Percentiles rank a stretch among this genome's conserved stretches.
phyloP scores from a whole-genome alignment of 2,797 vertebrate species.

The Chromis chromis region DNA sequence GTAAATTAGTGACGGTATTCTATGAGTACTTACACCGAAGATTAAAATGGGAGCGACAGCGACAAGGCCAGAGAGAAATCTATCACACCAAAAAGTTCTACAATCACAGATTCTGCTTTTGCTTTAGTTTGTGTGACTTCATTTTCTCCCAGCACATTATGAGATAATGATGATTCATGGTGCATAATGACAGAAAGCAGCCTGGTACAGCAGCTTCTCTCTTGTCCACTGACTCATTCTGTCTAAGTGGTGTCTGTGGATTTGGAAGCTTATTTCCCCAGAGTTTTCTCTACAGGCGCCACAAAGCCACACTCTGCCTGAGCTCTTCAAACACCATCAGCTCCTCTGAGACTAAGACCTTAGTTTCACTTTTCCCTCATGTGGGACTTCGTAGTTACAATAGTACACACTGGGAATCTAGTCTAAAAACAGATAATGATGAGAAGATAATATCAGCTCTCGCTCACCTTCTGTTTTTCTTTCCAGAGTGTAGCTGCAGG shows the following conservation, averaged over 20 bases:
- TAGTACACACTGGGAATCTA: neutral
- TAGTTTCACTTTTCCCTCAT: neutral
- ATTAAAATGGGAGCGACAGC: neutral
- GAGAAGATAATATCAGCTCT: slow-evolving; percentile 10
- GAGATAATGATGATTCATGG: slow-evolving; percentile 31
- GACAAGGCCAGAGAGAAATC: neutral
- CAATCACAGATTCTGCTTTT: slow-evolving; percentile 20
- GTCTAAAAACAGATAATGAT: neutral
- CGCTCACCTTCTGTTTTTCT: slow-evolving; percentile 88
- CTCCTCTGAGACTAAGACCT: neutral
- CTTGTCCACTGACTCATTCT: slow-evolving; percentile 41
- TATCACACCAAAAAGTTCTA: neutral
- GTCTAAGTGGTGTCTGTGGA: slow-evolving; percentile 28
- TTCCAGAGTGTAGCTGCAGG: slow-evolving; percentile 93
- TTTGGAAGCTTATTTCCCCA: slow-evolving; percentile 27
- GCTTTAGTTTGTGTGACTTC: slow-evolving; percentile 5
- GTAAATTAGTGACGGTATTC: neutral
- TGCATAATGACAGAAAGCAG: slow-evolving; percentile 19
- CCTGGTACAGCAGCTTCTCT: slow-evolving; percentile 23
- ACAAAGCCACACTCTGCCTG: slow-evolving; percentile 17
- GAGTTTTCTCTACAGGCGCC: neutral
- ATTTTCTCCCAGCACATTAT: slow-evolving; percentile 16
- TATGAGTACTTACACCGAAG: neutral
- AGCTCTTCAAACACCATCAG: slow-evolving; percentile 18
- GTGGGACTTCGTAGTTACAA: slow-evolving; percentile 2